Evolutionary conservation across 2,888 invertebrate genomes (phyloP).

Genomic region (Lasioglossum calceatum): DNA sequence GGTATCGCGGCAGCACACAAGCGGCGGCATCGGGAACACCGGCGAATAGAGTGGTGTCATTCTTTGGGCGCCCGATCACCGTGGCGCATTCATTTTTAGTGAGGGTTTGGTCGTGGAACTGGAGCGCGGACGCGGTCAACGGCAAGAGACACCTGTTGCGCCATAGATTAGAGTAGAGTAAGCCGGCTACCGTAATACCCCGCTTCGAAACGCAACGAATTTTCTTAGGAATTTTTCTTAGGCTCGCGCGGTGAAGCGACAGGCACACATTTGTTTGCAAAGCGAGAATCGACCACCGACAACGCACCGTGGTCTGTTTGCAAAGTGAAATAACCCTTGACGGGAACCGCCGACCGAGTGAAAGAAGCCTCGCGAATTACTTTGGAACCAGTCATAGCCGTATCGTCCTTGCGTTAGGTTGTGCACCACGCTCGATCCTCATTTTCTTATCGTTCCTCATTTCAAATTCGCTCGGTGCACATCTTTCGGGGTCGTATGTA

Average conservation of each 20-base stretch:
- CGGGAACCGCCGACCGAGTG: not conserved
- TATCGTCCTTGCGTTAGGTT: conserved; percentile 7
- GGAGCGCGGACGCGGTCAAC: conserved; percentile 37
- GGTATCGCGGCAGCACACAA: conserved; percentile 26
- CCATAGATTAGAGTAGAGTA: conserved; percentile 26
- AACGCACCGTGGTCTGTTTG: not conserved
- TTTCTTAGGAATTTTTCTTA: not conserved
- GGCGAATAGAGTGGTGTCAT: conserved; percentile 42
- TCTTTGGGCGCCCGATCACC: conserved; percentile 51
- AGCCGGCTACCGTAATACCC: conserved; percentile 26
- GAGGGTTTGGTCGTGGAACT: conserved; percentile 31
- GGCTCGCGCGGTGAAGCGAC: conserved; percentile 1
- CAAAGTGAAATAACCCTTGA: conserved; percentile 31
- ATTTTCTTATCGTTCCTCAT: not conserved
- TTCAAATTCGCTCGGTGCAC: not conserved
- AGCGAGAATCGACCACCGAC: conserved; percentile 12
- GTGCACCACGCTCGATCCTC: not conserved
- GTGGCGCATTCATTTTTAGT: conserved; percentile 50
- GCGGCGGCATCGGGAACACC: conserved; percentile 35
- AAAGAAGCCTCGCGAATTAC: not conserved
- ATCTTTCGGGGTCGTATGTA: not conserved
- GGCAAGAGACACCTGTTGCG: conserved; percentile 57
- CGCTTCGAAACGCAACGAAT: conserved; percentile 9
- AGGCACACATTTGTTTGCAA: not conserved
- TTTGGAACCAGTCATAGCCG: conserved; percentile 3